Percentiles rank a stretch among this genome's conserved stretches.
Conservation (phyloP, 2,888 invertebrate species). For the Ophion ventricosus region DNA sequence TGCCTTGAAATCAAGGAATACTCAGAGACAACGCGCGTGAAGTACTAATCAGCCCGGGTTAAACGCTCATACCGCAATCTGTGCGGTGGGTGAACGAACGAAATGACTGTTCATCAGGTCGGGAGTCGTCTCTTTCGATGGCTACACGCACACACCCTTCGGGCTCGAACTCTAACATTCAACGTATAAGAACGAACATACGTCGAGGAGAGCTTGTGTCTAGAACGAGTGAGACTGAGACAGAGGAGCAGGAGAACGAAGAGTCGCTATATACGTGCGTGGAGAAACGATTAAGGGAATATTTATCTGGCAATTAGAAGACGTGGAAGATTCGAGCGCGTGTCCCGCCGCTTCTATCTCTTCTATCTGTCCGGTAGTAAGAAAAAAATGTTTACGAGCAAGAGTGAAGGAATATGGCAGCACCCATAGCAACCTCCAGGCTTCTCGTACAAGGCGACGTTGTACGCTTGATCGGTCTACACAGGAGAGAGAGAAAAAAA, state of each 20-base stretch:
- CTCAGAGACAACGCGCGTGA: conserved; percentile 45
- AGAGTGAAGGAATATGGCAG: conserved; percentile 49
- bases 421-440: background rate
- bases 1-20: conserved; percentile 13
- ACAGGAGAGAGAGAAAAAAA: conserved; percentile 12
- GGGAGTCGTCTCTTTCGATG: conserved; percentile 25
- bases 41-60: conserved; percentile 37
- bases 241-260: conserved; percentile 56
- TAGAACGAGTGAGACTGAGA: conserved; percentile 31
- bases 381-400: conserved; percentile 64
- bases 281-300: conserved; percentile 72
- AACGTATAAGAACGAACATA: conserved; percentile 54
- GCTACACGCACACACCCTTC: conserved; percentile 16
- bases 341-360: conserved; percentile 65
- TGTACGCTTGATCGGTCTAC: conserved; percentile 26
- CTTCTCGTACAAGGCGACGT: conserved; percentile 21
- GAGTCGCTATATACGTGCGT: conserved; percentile 51
- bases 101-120: conserved; percentile 8
- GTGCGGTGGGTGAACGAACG: conserved; percentile 13
- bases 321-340: conserved; percentile 62
- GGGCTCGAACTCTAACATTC: conserved; percentile 45
- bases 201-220: conserved; percentile 45
- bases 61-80: conserved; percentile 2
- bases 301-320: conserved; percentile 72
- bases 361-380: conserved; percentile 61